Evolutionary conservation across 92 coral and sea anemone genomes (phyloP).

Genomic region (Actinernus sp.): DNA sequence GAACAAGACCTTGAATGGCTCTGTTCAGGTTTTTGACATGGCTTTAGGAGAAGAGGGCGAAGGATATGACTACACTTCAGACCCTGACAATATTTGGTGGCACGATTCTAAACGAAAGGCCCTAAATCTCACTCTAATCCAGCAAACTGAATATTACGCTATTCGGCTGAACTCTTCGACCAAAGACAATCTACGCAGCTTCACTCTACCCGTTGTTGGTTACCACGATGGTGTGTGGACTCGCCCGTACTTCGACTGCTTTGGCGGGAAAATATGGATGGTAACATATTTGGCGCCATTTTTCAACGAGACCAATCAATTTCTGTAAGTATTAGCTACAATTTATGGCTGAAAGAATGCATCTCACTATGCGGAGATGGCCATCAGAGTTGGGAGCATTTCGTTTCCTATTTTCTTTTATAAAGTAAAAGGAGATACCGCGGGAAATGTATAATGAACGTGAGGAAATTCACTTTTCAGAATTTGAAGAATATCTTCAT

Average conservation of each 20-base stretch:
- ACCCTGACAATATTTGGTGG: slow-evolving; percentile 87
- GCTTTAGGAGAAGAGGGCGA: slow-evolving; percentile 58
- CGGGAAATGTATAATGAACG: too few relatives aligned
- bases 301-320: slow-evolving; percentile 77
- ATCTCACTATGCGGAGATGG: too few relatives aligned
- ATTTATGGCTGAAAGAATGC: too few relatives aligned
- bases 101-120: slow-evolving; percentile 56
- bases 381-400: too few relatives aligned
- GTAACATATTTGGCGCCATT: slow-evolving; percentile 94
- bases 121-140: slow-evolving; percentile 23
- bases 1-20: slow-evolving; percentile 55
- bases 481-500: too few relatives aligned
- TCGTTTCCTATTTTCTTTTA: too few relatives aligned
- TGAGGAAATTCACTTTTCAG: too few relatives aligned
- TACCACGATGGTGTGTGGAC: slow-evolving; percentile 82
- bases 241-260: slow-evolving; percentile 92
- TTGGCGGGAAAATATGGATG: slow-evolving; percentile 98
- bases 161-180: slow-evolving; percentile 55
- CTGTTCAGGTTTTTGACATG: slow-evolving; percentile 71
- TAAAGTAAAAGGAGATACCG: too few relatives aligned
- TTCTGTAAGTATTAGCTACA: slow-evolving; percentile 98
- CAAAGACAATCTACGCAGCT: slow-evolving; percentile 30
- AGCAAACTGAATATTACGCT: slow-evolving; percentile 61
- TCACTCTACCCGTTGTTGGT: slow-evolving; percentile 50
- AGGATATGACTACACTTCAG: slow-evolving; percentile 60